Percentiles rank a stretch among this genome's conserved stretches.
Evolutionary conservation across 2,113 vertebrate genomes (phyloP).

Genomic region (Toxotes jaculatrix): DNA sequence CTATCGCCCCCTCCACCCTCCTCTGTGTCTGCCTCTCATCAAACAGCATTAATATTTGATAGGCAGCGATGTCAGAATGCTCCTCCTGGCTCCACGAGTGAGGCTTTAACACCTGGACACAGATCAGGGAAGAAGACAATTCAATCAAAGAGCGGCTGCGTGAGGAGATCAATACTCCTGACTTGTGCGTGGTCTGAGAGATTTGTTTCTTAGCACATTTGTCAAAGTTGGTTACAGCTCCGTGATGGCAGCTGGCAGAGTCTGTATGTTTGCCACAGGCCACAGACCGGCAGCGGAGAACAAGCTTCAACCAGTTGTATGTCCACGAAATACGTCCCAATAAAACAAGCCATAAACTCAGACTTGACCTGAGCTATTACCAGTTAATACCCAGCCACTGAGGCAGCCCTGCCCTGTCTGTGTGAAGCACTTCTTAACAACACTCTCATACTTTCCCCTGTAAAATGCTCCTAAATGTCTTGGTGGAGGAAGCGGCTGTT

Average conservation of each 20-base stretch:
- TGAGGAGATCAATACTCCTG: neutral
- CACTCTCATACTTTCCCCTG: conserved; percentile 37
- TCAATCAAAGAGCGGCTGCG: conserved; percentile 28
- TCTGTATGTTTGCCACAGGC: neutral
- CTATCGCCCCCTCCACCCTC: neutral
- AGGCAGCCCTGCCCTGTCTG: conserved; percentile 23
- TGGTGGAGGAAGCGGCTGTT: conserved; percentile 23
- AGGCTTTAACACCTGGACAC: conserved; percentile 6
- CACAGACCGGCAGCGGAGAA: neutral
- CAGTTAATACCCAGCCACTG: neutral
- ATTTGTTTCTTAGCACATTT: neutral
- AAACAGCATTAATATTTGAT: conserved; percentile 69
- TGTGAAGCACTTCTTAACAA: conserved; percentile 19
- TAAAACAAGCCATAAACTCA: conserved; percentile 22
- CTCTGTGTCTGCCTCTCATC: conserved; percentile 46
- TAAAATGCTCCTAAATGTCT: neutral
- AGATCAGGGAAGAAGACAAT: conserved; percentile 40
- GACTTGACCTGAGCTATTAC: neutral
- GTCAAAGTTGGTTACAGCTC: neutral
- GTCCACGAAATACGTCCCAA: neutral
- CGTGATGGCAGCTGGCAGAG: neutral
- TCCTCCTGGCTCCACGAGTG: conserved; percentile 32
- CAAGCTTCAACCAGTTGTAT: neutral
- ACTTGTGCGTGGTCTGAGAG: neutral
- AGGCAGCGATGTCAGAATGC: conserved; percentile 26